Evolutionary conservation across 2,888 invertebrate species (phyloP), one percentile per base, ranked within the genome.

Genomic region (Auanema sp.): DNA sequence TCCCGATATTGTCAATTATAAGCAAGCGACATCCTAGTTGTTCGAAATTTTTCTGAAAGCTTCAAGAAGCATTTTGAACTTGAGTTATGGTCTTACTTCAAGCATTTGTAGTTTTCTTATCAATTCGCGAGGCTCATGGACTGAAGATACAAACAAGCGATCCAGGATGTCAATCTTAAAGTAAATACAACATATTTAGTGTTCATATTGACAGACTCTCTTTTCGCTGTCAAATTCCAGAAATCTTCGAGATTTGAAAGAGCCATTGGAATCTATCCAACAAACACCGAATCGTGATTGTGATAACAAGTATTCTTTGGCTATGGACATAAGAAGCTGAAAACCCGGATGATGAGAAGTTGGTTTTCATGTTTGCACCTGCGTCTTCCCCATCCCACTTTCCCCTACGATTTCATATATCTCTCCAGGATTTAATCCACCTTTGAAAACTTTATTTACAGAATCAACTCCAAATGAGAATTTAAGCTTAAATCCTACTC

Each of bases 361-460:
- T 16, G 50, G 50, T 50, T 23, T 2, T n/a, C 16, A 1, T 6
- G 16, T 2, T 49, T 52, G 5, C 41, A 69, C 72, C 71, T 73
- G 73, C 10, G 69, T 74, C 59, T 74, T 74, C 44, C 73, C 73
- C 1, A 47, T 16, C 21, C 63, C 66, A 8, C 59, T 14, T 40
- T 67, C 67, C 14, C 73, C 73, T 44, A 65, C 68, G 16, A 71
- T 23, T 53, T 74, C 73, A 50, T 66, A 69, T 25, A 69, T 42
- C 12, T 51, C 58, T 44, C 69, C 72, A 14, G 69, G 56, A 5
- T 40, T 42, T 12, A 72, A 40, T 11, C 68, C 59, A 2, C 54
- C 41, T 11, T 64, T 54, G 16, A 72, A 43, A 11, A 14, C 11
- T 10, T 40, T 42, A 16, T 65, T 56, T 16, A 53, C 43, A 24